A percentile compares a stretch with the other conserved stretches of the same genome.
phyloP scores from a whole-genome alignment of 2,888 invertebrate genomes.

The Serripes groenlandicus region DNA sequence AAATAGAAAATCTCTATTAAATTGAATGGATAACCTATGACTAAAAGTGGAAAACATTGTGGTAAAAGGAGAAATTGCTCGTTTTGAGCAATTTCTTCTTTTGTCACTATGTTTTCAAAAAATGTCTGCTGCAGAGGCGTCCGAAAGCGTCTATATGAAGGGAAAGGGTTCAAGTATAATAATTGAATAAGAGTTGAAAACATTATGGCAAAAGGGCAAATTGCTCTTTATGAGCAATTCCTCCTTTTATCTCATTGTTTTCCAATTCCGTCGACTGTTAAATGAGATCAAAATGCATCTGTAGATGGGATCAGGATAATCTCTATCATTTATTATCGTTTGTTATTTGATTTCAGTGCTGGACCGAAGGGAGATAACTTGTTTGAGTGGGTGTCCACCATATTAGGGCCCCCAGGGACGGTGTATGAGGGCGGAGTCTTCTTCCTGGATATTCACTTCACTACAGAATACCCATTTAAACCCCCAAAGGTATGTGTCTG shows the following conservation, averaged over 20 bases:
- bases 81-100: background rate
- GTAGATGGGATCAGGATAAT: background rate
- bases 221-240: slow-evolving; percentile 2
- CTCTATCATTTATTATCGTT: too few species aligned
- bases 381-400: slow-evolving; percentile 90
- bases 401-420: slow-evolving; percentile 98
- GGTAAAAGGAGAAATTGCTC: slow-evolving; percentile 5
- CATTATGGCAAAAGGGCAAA: background rate
- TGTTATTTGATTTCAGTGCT: slow-evolving; percentile 90
- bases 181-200: too few species aligned
- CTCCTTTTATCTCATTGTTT: background rate
- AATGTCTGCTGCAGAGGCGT: too few species aligned
- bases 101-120: too few species aligned
- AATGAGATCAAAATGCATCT: background rate
- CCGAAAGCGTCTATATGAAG: too few species aligned
- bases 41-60: background rate
- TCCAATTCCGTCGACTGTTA: background rate
- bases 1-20: too few species aligned
- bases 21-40: too few species aligned
- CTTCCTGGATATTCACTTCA: slow-evolving; percentile 98
- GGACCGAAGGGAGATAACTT: slow-evolving; percentile 99
- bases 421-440: slow-evolving; percentile 99
- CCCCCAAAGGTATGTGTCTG: slow-evolving; percentile 94
- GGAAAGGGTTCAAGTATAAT: background rate
- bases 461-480: slow-evolving; percentile 98